Base-by-base conservation (phyloP, 1,140 invertebrate species). In the Penaeus indicus region DNA sequence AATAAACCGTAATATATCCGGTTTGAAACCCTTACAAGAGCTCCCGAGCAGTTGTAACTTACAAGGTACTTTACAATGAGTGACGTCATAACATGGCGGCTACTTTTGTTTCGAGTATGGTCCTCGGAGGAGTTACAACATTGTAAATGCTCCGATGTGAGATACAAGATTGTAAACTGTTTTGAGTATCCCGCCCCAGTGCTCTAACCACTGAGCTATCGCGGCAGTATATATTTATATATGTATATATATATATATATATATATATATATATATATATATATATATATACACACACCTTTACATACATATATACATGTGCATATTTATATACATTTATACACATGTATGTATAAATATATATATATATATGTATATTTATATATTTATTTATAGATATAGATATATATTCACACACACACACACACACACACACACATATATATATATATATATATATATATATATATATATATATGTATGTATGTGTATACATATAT, bases 171-270 rank as follows among this genome's bases (percentile, higher is more conserved):
- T n/a, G n/a, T n/a, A n/a, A n/a, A n/a, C n/a, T n/a, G n/a, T n/a
- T n/a, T n/a, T n/a, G n/a, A n/a, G n/a, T n/a, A n/a, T n/a, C n/a
- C n/a, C n/a, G n/a, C n/a, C n/a, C n/a, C n/a, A n/a, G n/a, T n/a
- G n/a, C n/a, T n/a, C n/a, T n/a, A n/a, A n/a, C n/a, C n/a, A n/a
- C n/a, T n/a, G n/a, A n/a, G n/a, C n/a, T n/a, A n/a, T n/a, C n/a
- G n/a, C n/a, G 1, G 5, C 5, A 38, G 7, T 54, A 80, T 80
- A 47, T 54, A 80, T 80, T 61, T 80, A 80, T 61, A 80, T 54
- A 80, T 80, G 47, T 61, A 80, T 80, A 80, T 80, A 80, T 80
- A 80, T 80, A 80, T 80, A 80, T 80, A 80, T 80, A 80, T 80
- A 60, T 80, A 80, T 80, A 80, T 80, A 60, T 60, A 80, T 80